A percentile compares a stretch with the other conserved stretches of the same genome.
These are phyloP conservation scores for Elephas maximus DNA, from an alignment of 2,113 vertebrate species.

Conservation along the genomic window DNA sequence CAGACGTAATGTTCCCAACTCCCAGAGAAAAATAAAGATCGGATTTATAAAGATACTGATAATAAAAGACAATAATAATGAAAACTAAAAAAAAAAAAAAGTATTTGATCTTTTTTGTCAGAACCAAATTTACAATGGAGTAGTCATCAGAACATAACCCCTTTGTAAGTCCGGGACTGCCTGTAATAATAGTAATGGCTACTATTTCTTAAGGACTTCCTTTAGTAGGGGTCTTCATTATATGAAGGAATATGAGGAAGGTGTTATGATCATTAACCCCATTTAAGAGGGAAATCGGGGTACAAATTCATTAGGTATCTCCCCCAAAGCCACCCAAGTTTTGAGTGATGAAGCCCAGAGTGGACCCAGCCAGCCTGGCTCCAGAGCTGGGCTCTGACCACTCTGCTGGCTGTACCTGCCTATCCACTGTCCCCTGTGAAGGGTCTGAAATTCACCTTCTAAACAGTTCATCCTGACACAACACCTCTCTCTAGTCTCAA, in stretches of 20 bases:
- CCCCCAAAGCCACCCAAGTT: neutral
- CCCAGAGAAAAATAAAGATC: too few relatives aligned
- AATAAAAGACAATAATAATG: too few relatives aligned
- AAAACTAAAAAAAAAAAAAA: too few relatives aligned
- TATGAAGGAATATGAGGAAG: neutral
- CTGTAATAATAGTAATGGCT: neutral
- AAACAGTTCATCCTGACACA: neutral
- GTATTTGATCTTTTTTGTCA: too few relatives aligned
- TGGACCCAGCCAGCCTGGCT: neutral
- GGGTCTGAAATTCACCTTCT: neutral
- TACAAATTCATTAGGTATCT: neutral
- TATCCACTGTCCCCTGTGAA: accelerated
- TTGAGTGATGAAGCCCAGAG: neutral
- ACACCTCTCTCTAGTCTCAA: neutral
- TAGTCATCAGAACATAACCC: too few relatives aligned
- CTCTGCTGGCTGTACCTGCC: neutral
- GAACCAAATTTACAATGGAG: too few relatives aligned
- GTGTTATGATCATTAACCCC: neutral
- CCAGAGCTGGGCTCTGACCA: neutral
- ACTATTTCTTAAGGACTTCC: neutral
- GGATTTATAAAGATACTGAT: too few relatives aligned
- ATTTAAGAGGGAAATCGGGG: neutral
- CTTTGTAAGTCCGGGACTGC: too few relatives aligned
- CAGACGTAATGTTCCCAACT: too few relatives aligned
- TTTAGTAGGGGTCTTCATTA: neutral